phyloP scores from a whole-genome alignment of 2,797 vertebrate species.

The Ptychadena robeensis region DNA sequence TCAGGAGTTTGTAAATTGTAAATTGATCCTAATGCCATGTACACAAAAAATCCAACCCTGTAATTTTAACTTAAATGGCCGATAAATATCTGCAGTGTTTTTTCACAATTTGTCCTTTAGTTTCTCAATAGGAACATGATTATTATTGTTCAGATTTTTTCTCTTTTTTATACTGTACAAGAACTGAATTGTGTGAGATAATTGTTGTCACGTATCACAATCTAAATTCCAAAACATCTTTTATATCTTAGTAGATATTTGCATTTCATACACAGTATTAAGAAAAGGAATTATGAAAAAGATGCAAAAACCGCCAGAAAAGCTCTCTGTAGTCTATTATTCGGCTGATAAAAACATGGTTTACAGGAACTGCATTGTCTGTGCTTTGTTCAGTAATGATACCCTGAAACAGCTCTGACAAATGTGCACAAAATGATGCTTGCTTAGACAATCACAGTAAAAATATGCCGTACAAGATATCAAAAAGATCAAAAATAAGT shows the following conservation, averaged over 20 bases:
- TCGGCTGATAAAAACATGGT: background rate
- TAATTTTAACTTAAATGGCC: background rate
- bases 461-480: slow-evolving; percentile 6
- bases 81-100: background rate
- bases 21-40: no score
- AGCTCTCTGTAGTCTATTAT: slow-evolving; percentile 6
- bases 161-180: background rate
- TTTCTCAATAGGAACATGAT: background rate
- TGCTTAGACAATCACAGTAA: slow-evolving; percentile 12
- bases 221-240: background rate
- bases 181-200: background rate
- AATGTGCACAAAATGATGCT: background rate
- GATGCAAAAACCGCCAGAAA: background rate
- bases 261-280: background rate
- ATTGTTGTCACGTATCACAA: background rate
- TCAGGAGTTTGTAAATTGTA: no score
- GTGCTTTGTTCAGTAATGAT: background rate
- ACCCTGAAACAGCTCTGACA: slow-evolving; percentile 19
- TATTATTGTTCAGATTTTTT: background rate
- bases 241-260: background rate
- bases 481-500: slow-evolving; percentile 19
- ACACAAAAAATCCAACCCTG: no score
- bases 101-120: background rate
- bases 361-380: background rate
- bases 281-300: slow-evolving; percentile 4